Base-by-base conservation (phyloP, 2,888 invertebrate species). In the Epiperipatus broadwayi region DNA sequence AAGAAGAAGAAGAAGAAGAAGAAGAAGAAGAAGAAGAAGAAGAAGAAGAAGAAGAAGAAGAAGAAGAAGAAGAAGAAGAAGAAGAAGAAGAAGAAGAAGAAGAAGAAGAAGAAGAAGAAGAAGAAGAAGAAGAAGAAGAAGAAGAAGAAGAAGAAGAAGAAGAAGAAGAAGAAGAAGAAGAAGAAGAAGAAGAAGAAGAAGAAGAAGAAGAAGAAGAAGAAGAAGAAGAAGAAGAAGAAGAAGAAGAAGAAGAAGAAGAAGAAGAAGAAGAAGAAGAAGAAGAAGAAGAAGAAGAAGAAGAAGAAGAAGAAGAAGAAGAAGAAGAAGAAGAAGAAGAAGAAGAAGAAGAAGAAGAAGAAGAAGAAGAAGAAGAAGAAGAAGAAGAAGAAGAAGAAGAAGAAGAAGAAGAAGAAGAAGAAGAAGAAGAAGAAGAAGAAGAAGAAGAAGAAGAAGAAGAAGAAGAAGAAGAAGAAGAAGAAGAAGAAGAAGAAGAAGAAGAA, bases 61-160 rank as follows among this genome's bases (percentile, higher is more conserved):
- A 22, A 35, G 35, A 35, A 22, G 27, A 35, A 35, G 35, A 35
- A 21, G 27, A 22, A 35, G 35, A 35, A 22, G 27, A 22, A 35
- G 35, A 35, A 22, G 27, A 35, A 35, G 35, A 35, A 22, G 25
- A 22, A 35, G 35, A 35, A 31, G 32, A 31, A 31, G 32, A 31
- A 31, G 32, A 31, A 31, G 32, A 31, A 31, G 32, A 31, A 31
- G 32, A 31, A 31, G 32, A 31, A 31, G 32, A 31, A 31, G 32
- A 31, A 31, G 32, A 31, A 31, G 32, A 31, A 31, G 32, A 31
- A 31, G 32, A 31, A 31, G 32, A 31, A 31, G 32, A 31, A 31
- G 32, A 31, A 31, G 32, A 31, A 31, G 32, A 31, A 31, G 32
- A 31, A 31, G 32, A 31, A 25, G 27, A 25, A 25, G 27, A 25